These are phyloP conservation scores for Toxotes jaculatrix DNA, from an alignment of 2,113 vertebrate genomes.

Conservation along the genomic window DNA sequence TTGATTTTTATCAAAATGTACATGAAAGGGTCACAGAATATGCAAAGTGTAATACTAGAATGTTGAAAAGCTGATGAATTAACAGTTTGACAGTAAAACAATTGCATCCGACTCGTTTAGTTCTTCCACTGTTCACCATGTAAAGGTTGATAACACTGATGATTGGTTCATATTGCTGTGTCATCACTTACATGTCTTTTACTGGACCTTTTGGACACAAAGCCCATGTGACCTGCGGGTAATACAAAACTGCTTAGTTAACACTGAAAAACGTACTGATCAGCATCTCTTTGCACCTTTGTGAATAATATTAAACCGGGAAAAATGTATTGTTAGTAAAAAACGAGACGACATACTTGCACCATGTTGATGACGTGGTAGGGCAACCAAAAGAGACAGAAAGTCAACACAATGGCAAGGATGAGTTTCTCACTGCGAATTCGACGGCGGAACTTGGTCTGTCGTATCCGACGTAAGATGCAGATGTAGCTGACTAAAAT, in stretches of 20 bases:
- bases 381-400: constrained; percentile 91
- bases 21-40: too few relatives aligned
- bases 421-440: constrained; percentile 88
- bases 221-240: constrained; percentile 74
- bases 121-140: not conserved
- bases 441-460: constrained; percentile 81
- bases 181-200: constrained; percentile 57
- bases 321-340: not conserved
- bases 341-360: constrained; percentile 75
- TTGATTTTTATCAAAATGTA: too few relatives aligned
- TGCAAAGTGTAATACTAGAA: too few relatives aligned
- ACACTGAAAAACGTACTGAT: not conserved
- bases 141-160: not conserved
- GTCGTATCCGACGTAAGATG: constrained; percentile 83
- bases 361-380: constrained; percentile 89
- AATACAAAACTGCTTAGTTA: not conserved
- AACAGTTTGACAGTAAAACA: too few relatives aligned
- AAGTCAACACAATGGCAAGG: constrained; percentile 88
- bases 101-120: not conserved
- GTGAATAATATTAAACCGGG: not conserved
- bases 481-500: constrained; percentile 87
- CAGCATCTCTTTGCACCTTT: not conserved
- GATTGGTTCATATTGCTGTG: not conserved
- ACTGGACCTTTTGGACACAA: not conserved
- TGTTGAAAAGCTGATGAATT: too few relatives aligned